Conservation (phyloP, 2,888 invertebrate genomes). For the Eurytoma adleriae region DNA sequence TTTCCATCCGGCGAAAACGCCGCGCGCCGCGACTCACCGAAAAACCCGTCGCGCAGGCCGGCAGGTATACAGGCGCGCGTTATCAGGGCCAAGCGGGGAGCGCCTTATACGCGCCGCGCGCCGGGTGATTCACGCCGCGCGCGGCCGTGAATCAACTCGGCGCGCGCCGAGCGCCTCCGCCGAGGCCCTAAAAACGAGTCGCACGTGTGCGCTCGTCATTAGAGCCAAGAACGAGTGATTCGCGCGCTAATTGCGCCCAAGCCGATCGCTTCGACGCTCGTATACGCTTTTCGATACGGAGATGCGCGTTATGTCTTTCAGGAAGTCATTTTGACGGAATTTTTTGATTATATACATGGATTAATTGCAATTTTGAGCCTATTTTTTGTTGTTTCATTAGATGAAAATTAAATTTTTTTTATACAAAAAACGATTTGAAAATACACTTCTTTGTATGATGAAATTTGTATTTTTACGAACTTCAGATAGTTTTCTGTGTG, state of each 20-base stretch:
- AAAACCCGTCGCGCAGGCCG: no score
- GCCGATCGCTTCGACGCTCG: no score
- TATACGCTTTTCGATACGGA: constrained; percentile 13
- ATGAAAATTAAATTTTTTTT: no score
- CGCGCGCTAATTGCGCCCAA: constrained; percentile 16
- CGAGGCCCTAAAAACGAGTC: constrained; percentile 45
- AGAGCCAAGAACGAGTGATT: constrained; percentile 26
- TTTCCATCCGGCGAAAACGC: no score
- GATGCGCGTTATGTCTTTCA: constrained; percentile 10
- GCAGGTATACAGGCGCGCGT: background rate
- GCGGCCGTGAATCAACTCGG: constrained; percentile 3
- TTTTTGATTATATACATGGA: no score
- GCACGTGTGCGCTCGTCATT: constrained; percentile 27
- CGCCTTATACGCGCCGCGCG: constrained; percentile 31
- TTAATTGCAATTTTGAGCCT: no score
- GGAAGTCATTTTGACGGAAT: constrained; percentile 3
- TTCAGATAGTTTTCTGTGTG: no score
- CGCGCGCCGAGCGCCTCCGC: background rate
- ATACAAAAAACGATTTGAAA: background rate
- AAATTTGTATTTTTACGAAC: no score
- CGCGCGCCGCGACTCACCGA: no score
- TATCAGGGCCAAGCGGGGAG: constrained; percentile 41
- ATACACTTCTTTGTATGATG: no score
- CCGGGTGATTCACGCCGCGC: constrained; percentile 34
- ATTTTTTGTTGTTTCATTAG: no score